phyloP scores from a whole-genome alignment of 2,113 vertebrate genomes.

The zebrafish (Danio rerio) region GRCz12tu NC_133196.1:30943001-30943500 shows the following conservation, averaged over 20 bases:
- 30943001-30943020: not conserved
- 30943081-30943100: not conserved
- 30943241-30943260: not conserved
- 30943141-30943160: not conserved
- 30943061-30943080: not conserved
- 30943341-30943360: too few species aligned
- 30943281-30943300: too few species aligned
- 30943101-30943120: not conserved
- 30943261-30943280: not conserved
- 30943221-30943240: too few species aligned
- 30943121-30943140: not conserved
- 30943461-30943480: not conserved
- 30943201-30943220: too few species aligned
- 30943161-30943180: not conserved
- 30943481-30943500: not conserved
- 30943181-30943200: not conserved
- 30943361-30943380: too few species aligned
- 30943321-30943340: too few species aligned
- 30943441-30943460: not conserved
- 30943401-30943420: too few species aligned
- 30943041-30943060: not conserved
- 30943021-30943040: not conserved
- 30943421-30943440: too few species aligned
- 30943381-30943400: too few species aligned
- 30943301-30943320: too few species aligned